A percentile compares a stretch with the other conserved stretches of the same genome.
phyloP scores from a whole-genome alignment of 37 sponge, comb jelly and placozoan genomes.

The Ephydatia muelleri region DNA sequence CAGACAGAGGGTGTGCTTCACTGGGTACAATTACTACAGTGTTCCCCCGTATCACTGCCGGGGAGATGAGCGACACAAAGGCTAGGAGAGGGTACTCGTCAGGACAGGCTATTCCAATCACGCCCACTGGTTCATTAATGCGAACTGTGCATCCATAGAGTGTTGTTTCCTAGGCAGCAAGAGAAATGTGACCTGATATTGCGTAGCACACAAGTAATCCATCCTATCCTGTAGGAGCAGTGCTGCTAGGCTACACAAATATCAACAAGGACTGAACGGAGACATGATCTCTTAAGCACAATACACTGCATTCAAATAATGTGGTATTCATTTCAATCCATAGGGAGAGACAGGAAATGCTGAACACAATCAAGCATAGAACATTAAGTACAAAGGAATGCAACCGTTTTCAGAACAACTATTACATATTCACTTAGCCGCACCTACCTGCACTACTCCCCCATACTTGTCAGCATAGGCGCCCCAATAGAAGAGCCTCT shows the following conservation, averaged over 20 bases:
- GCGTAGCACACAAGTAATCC: too few species aligned
- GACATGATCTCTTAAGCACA: too few species aligned
- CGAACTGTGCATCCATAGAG: conserved; percentile 89
- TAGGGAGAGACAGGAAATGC: too few species aligned
- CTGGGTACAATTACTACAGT: conserved; percentile 95
- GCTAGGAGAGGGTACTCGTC: conserved; percentile 89
- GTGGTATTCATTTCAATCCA: too few species aligned
- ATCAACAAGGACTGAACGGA: too few species aligned
- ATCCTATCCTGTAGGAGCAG: too few species aligned
- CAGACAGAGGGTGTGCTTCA: conserved; percentile 87
- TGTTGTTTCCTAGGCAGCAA: conserved; percentile 76
- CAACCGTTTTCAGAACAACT: neutral
- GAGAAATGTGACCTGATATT: neutral
- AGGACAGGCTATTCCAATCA: conserved; percentile 94
- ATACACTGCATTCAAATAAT: too few species aligned
- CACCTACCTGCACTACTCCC: conserved; percentile 86
- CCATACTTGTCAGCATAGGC: conserved; percentile 99
- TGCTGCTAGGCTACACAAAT: too few species aligned
- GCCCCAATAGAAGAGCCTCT: conserved; percentile 94
- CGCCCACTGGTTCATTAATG: conserved; percentile 95
- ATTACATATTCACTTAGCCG: neutral
- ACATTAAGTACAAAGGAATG: neutral
- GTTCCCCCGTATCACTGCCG: conserved; percentile 95
- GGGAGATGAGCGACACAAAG: conserved; percentile 94
- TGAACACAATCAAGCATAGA: too few species aligned